These are phyloP conservation scores for Chiridota heheva DNA, from an alignment of 35 echinoderm and acorn worm genomes.

Conservation along the genomic window DNA sequence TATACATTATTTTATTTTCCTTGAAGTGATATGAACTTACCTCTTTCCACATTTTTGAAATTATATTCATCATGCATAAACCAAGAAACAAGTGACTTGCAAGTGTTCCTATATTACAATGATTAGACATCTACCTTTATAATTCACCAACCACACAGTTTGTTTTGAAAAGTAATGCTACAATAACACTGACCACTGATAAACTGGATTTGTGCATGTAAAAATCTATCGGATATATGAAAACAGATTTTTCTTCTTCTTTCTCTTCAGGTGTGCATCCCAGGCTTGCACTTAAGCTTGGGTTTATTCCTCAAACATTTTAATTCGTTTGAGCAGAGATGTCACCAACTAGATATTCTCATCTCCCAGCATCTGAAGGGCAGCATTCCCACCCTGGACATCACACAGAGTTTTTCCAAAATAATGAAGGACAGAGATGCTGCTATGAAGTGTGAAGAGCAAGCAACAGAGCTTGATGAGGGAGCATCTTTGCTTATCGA, in stretches of 20 bases:
- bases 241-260: background rate
- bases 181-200: no score
- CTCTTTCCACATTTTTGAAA: no score
- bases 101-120: no score
- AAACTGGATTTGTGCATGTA: no score
- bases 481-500: conserved; percentile 14
- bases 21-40: no score
- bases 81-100: no score
- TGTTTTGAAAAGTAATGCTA: no score
- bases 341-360: conserved; percentile 45
- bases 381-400: background rate
- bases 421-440: background rate
- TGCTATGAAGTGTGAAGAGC: conserved; percentile 11
- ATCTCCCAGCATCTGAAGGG: background rate
- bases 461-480: conserved; percentile 9
- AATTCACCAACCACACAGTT: no score
- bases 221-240: no score
- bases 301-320: conserved; percentile 61
- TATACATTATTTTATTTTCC: no score
- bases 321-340: conserved; percentile 12
- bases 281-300: conserved; percentile 55
- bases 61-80: no score
- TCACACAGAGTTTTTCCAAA: conserved; percentile 3
- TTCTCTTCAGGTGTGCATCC: conserved; percentile 49
- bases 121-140: no score